Conservation (phyloP, 1,140 invertebrate species). For the Wasmannia auropunctata region DNA sequence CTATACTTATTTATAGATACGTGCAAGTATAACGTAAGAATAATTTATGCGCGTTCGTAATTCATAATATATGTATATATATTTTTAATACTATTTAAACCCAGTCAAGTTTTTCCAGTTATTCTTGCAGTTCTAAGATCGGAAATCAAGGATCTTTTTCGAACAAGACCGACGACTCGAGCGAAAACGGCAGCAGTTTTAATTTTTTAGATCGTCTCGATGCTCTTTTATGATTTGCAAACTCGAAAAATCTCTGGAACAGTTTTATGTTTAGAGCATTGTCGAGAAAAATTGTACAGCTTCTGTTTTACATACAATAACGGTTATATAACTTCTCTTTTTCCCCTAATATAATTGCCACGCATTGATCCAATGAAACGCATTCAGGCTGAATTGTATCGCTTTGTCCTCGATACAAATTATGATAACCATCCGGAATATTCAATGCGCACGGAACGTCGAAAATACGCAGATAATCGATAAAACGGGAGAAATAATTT, state of each 20-base stretch:
- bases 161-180: not conserved
- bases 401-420: not conserved
- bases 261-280: not conserved
- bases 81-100: not conserved
- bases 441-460: not conserved
- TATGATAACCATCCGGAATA: conserved; percentile 11
- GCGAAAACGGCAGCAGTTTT: not conserved
- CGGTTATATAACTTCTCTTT: not conserved
- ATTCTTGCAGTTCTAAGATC: not conserved
- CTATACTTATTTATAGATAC: not conserved
- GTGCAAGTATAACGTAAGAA: not conserved
- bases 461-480: conserved; percentile 29
- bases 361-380: not conserved
- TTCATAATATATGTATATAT: not conserved
- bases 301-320: not conserved
- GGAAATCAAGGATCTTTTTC: not conserved
- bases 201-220: not conserved
- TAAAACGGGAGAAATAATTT: conserved; percentile 50
- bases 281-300: not conserved
- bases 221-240: not conserved
- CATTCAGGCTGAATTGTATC: not conserved
- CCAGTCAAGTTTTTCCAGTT: not conserved
- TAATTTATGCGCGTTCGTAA: not conserved
- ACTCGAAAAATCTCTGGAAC: not conserved
- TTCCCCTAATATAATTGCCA: conserved; percentile 10